phyloP scores from a whole-genome alignment of 1,140 invertebrate species.

The Samia ricini region DNA sequence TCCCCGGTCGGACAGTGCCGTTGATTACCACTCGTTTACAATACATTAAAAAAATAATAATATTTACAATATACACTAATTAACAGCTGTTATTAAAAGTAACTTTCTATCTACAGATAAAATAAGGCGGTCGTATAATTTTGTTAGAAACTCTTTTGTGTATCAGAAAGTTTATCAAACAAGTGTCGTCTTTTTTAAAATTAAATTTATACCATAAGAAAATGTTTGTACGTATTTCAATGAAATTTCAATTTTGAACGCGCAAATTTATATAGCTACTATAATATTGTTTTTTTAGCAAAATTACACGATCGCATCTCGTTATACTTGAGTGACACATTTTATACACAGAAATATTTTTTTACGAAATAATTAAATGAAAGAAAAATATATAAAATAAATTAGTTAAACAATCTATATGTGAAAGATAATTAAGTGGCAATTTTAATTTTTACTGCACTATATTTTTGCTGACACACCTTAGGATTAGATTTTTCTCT shows the following conservation, averaged over 20 bases:
- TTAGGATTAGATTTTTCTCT: constrained; percentile 68
- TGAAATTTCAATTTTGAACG: too few relatives aligned
- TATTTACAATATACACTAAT: constrained; percentile 74
- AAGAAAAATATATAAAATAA: constrained; percentile 11
- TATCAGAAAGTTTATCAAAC: neutral
- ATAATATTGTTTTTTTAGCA: constrained; percentile 37
- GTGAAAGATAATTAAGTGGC: constrained; percentile 74
- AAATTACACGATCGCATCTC: constrained; percentile 46
- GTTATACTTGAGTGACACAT: constrained; percentile 72
- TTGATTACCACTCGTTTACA: constrained; percentile 63
- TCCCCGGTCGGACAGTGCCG: constrained; percentile 58
- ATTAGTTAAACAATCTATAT: constrained; percentile 56
- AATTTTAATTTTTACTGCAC: constrained; percentile 74
- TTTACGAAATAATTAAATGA: constrained; percentile 53
- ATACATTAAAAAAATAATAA: constrained; percentile 60
- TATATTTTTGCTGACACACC: constrained; percentile 76
- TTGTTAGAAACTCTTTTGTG: constrained; percentile 29
- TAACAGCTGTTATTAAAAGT: constrained; percentile 59
- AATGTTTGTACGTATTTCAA: too few relatives aligned
- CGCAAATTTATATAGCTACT: too few relatives aligned
- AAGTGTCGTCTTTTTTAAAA: neutral
- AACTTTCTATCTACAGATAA: constrained; percentile 73
- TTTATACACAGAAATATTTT: constrained; percentile 76
- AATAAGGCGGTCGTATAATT: constrained; percentile 43
- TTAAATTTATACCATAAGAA: neutral